A percentile compares a stretch with the other conserved stretches of the same genome.
Conservation (phyloP, 2,113 vertebrate genomes). For the Fregetta grallaria region DNA sequence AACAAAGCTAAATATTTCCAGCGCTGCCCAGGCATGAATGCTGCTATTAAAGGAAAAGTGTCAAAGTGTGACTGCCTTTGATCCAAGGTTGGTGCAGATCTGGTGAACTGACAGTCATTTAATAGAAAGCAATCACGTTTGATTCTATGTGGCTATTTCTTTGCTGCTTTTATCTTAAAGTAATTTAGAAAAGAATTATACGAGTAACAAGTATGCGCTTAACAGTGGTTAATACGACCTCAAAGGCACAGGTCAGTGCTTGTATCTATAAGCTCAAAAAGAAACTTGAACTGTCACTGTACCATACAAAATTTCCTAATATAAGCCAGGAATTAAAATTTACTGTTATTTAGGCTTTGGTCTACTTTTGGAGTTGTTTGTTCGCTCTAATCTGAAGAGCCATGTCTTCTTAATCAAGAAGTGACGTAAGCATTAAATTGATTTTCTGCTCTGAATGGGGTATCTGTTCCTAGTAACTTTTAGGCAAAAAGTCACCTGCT, state of each 20-base stretch:
- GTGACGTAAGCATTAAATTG: not conserved
- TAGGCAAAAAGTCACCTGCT: not conserved
- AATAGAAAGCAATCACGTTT: constrained; percentile 23
- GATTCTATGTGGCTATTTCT: not conserved
- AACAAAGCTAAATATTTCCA: not conserved
- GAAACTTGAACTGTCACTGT: not conserved
- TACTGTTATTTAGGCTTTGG: not conserved
- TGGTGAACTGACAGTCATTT: constrained; percentile 22
- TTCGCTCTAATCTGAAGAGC: not conserved
- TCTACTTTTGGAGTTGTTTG: not conserved
- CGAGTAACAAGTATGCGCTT: not conserved
- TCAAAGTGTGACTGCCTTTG: constrained; percentile 53
- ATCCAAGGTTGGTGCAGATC: not conserved
- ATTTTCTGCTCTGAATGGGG: not conserved
- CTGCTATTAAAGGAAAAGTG: constrained; percentile 14
- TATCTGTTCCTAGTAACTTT: not conserved
- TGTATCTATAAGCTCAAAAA: not conserved
- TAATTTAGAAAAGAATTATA: not conserved
- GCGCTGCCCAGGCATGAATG: not conserved
- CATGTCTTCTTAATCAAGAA: not conserved
- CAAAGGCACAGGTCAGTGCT: not conserved
- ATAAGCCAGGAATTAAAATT: not conserved
- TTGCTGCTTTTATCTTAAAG: constrained; percentile 24
- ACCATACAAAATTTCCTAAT: not conserved
- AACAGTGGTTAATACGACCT: not conserved